Base-by-base conservation (phyloP, 2,113 vertebrate species). In the Chelonoidis abingdonii region DNA sequence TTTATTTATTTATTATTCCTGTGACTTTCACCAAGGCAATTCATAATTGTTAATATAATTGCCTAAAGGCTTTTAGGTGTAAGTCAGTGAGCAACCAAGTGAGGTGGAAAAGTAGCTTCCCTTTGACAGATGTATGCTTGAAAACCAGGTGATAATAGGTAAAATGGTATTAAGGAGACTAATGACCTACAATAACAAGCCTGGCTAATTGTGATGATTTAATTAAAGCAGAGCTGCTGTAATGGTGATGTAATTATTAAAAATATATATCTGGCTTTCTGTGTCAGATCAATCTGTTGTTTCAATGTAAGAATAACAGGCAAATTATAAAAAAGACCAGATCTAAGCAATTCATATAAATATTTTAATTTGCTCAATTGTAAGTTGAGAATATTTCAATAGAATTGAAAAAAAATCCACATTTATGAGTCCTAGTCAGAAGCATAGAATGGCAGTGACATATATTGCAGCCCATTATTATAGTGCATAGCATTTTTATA, bases 141-240 rank as follows among this genome's bases (percentile, higher is more conserved):
- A 94, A 98, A 98, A 98, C 90, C 94, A 98, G 97, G 98, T 95
- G 98, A 96, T 94, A 97, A 97, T 89, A 92, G 75, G 59, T 88
- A 89, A 95, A 96, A 89, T 12, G 65, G 90, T 89, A 92, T 96
- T 97, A 96, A 95, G 94, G 89, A 98, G 91, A 95, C 96, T 98
- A 97, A 97, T 97, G 98, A 94, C 95, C 96, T 83, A 76, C 87
- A 96, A 97, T 97, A 98, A 98, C 95, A 93, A 95, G 97, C 79
- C 86, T 83, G 93, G 89, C 95, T 97, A 95, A 97, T 86, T 96
- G 93, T 92, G 94, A 98, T 96, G 93, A 97, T 95, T 97, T 97
- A 97, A 97, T 98, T 98, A 98, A 95, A 97, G 95, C 52, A 89
- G 95, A 88, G 83, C 56, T 85, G 86, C 92, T 94, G 91, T 82